Conservation (phyloP, 2,113 vertebrate genomes). For the Ahaetulla prasina region DNA sequence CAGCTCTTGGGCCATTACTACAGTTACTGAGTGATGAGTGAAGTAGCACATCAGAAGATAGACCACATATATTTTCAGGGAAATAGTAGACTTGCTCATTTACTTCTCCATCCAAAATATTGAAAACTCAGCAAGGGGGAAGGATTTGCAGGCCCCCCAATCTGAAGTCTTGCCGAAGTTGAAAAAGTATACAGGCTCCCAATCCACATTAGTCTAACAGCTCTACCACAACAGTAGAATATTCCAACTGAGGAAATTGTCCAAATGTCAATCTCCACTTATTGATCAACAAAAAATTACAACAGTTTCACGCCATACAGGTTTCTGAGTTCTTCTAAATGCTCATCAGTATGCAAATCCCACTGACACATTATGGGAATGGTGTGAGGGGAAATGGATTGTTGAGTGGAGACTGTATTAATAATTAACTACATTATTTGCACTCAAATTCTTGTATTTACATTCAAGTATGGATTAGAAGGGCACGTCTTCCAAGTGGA, state of each 20-base stretch:
- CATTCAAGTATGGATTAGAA: not conserved
- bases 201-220: not conserved
- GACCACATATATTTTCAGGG: not conserved
- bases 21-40: not conserved
- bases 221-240: not conserved
- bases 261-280: not conserved
- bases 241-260: not conserved
- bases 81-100: not conserved
- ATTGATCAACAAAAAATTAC: not conserved
- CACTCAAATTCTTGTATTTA: not conserved
- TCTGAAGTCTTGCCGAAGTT: not conserved
- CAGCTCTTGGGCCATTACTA: not conserved
- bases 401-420: not conserved
- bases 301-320: not conserved
- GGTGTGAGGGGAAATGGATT: not conserved
- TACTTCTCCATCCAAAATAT: not conserved
- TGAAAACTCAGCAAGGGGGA: not conserved
- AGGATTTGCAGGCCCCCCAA: not conserved
- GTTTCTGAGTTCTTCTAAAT: not conserved
- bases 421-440: not conserved
- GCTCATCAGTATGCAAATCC: not conserved
- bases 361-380: not conserved
- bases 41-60: not conserved
- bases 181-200: not conserved
- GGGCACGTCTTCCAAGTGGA: not conserved